Base-by-base conservation (phyloP, 2,113 vertebrate species). In the Eclectus roratus region DNA sequence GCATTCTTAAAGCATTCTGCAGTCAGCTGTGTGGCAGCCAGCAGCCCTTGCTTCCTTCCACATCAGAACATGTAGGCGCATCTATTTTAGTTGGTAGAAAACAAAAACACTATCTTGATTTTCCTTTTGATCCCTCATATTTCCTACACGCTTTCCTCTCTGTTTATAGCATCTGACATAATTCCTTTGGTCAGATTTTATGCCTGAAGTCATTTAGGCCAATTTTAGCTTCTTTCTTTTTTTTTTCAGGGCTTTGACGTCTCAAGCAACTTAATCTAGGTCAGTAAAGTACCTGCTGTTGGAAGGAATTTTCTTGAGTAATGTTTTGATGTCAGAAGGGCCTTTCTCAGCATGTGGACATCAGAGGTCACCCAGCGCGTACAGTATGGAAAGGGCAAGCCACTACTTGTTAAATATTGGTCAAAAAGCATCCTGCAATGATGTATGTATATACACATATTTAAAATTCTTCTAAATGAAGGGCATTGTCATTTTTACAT, bases 251-350 rank as follows among this genome's bases (percentile, higher is more conserved):
- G 71, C 86, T 97, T 97, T 97, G 97, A 97, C 98, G 37, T 96
- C 89, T 96, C 91, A 64, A 93, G 95, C 97, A 96, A 96, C 94
- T 94, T 94, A 96, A 96, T 97, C 92, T 92, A 96, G 96, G 96
- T 97, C 97, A 85, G 86, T 89, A 96, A 97, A 96, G 89, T 91
- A 94, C 97, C 97, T 97, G 96, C 93, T 95, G 97, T 96, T 91
- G 89, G 68, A 93, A 96, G 92, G 97, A 95, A 94, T 93, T 96
- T 94, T 97, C 95, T 96, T 95, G 96, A 95, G 95, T 97, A 97
- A 93, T 93, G 89, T 97, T 97, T 95, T 96, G 96, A 94, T 96
- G 94, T 95, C 94, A 94, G 84, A 43, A 79, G 93, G 91, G 82
- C 76, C 96, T 94, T 95, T 87, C 91, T 91, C 1, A 56, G 94